Evolutionary conservation across 2,113 vertebrate genomes (phyloP), one percentile per base, ranked within the genome.

Genomic region (Apodemus speciosus): DNA sequence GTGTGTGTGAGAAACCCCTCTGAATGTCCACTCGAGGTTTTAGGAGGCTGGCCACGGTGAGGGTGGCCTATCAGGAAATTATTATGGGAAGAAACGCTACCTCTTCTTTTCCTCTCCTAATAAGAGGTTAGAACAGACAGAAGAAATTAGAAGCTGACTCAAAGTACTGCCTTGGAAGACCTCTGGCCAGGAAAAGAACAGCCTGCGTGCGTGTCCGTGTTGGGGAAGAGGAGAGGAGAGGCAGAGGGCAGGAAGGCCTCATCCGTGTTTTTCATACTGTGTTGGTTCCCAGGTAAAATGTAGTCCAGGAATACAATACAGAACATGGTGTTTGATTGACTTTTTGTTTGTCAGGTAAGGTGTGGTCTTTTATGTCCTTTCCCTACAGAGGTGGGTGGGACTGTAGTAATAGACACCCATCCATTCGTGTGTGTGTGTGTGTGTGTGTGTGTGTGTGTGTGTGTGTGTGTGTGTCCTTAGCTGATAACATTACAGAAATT

Each of bases 31-130:
- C 81, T 87, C 30, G 8, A 69, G 90, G 89, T 53, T 89, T 80
- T 51, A 91, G 87, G 88, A 81, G 72, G 64, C 91, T 56, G 71
- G 90, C 77, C 69, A 40, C 1, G 62, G 90, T 62, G 66, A 58
- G 25, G n/a, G 43, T 11, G 16, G 51, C n/a, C 18, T 49, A 77
- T 71, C 32, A 4, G 66, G 46, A 60, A 72, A 87, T 89, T 92
- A 87, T 84, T 93, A 91, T 30, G 38, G 35, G 85, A 87, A 73
- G 64, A 81, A 79, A 93, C 0, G 1, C 84, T 20, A 72, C 58
- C 80, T 92, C 38, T 95, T 72, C 91, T 92, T 89, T 84, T 93
- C 69, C 40, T 88, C 30, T 83, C 75, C 71, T 95, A 91, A 92
- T 95, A 85, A 56, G 53, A 76, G 71, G 79, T 91, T 93, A 71